Percentiles rank a stretch among this genome's conserved stretches.
Evolutionary conservation across 1,140 invertebrate genomes (phyloP).

Genomic region (Tetramorium simillimum): DNA sequence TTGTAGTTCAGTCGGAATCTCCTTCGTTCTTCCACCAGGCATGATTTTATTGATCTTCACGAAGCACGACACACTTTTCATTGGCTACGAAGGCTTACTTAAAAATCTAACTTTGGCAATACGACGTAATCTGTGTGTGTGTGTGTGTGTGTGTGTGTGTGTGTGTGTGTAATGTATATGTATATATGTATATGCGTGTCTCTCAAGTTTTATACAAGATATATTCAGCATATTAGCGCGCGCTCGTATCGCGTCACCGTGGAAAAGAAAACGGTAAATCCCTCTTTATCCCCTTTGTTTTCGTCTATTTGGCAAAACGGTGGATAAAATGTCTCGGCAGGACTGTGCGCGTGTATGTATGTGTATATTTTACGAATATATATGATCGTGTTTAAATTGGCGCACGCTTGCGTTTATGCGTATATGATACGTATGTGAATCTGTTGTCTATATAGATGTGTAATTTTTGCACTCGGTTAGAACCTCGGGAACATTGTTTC

Average conservation of each 20-base stretch:
- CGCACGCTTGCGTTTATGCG: background rate
- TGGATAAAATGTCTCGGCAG: conserved; percentile 37
- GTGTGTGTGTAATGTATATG: no score
- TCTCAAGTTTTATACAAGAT: background rate
- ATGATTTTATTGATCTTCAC: conserved; percentile 37
- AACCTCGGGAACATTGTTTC: conserved; percentile 77
- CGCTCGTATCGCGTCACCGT: conserved; percentile 49
- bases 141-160: no score
- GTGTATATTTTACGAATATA: conserved; percentile 13
- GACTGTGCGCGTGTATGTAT: conserved; percentile 47
- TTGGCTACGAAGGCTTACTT: conserved; percentile 70
- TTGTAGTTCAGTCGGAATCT: conserved; percentile 28
- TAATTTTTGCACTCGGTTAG: conserved; percentile 49
- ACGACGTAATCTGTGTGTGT: conserved; percentile 41
- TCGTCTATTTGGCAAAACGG: conserved; percentile 44
- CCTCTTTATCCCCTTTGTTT: background rate
- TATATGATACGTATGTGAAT: background rate
- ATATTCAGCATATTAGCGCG: conserved; percentile 8
- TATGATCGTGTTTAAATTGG: background rate
- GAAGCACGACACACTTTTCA: conserved; percentile 21
- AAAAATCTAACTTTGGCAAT: conserved; percentile 82
- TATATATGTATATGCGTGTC: no score
- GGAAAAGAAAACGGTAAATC: background rate
- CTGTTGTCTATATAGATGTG: background rate
- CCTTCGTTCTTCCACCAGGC: background rate